Evolutionary conservation across 2,888 invertebrate species (phyloP), one percentile per base, ranked within the genome.

Genomic region (Calliphora vomitoria): DNA sequence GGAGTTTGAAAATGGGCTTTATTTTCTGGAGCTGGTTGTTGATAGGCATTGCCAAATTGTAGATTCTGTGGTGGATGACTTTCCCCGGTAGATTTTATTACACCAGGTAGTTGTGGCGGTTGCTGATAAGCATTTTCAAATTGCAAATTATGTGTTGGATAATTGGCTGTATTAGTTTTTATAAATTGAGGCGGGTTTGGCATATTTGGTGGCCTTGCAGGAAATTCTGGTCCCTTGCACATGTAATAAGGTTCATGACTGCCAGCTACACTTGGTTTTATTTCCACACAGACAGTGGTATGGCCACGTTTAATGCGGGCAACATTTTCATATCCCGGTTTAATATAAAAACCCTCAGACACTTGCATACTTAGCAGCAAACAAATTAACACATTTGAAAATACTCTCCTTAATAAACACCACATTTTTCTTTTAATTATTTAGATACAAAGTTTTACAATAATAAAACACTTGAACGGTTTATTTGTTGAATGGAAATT

Each of bases 191-290:
- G 2, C 3, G 71, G 71, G 38, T 47, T 1, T n/a, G 50, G 75
- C 50, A 38, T 18, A 64, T 31, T 44, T 11, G 5, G 10, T 18
- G 60, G 53, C 18, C 50, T 78, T 4, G 3, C 0, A 41, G 68
- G 41, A 55, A 62, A 64, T 35, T 81, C 62, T 4, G 75, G 75
- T 0, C 62, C 62, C 13, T 81, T 62, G 20, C 85, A 85, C 85
- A 85, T 81, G 8, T 64, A 85, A 69, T 80, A 81, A 8, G 85
- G 80, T 18, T 85, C 75, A 38, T 47, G 69, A 25, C 10, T 55
- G 3, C 25, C 80, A 15, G 6, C 62, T n/a, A 13, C 62, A 71
- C 69, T 75, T 5, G 80, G 75, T 25, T 85, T 75, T n/a, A 81
- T 75, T 76, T 69, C 55, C 20, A 81, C 69, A 55, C 75, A 81